Conservation (phyloP, 35 echinoderm and acorn worm species). For the Hemicentrotus pulcherrimus region DNA sequence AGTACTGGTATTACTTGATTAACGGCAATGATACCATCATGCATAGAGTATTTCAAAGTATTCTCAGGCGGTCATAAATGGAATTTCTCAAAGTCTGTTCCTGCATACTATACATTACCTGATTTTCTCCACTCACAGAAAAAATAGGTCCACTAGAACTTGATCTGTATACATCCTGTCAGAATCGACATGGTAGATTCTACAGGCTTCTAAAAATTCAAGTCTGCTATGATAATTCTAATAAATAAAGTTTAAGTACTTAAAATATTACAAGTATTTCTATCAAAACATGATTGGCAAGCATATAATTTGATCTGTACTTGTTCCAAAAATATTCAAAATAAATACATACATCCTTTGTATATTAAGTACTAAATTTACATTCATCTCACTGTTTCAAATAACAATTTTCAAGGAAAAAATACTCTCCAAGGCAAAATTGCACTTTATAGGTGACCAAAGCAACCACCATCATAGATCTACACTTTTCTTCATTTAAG, state of each 20-base stretch:
- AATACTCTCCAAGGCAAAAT: not conserved
- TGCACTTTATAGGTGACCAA: not conserved
- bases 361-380: not conserved
- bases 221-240: not conserved
- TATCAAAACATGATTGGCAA: not conserved
- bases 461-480: not conserved
- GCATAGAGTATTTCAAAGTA: too few relatives aligned
- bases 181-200: not conserved
- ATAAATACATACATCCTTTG: not conserved
- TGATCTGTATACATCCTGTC: not conserved
- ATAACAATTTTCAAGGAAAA: not conserved
- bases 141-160: not conserved
- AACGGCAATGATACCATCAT: too few relatives aligned
- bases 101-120: too few relatives aligned
- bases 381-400: not conserved
- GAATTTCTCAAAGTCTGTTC: too few relatives aligned
- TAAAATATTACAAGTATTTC: not conserved
- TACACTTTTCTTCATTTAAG: too few relatives aligned
- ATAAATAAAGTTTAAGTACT: not conserved
- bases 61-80: too few relatives aligned
- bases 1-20: too few relatives aligned
- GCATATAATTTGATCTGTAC: not conserved
- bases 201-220: not conserved
- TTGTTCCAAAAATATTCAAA: not conserved
- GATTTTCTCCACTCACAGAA: not conserved